A percentile compares a stretch with the other conserved stretches of the same genome.
phyloP scores from a whole-genome alignment of 2,113 vertebrate species.

The Halichoerus grypus region DNA sequence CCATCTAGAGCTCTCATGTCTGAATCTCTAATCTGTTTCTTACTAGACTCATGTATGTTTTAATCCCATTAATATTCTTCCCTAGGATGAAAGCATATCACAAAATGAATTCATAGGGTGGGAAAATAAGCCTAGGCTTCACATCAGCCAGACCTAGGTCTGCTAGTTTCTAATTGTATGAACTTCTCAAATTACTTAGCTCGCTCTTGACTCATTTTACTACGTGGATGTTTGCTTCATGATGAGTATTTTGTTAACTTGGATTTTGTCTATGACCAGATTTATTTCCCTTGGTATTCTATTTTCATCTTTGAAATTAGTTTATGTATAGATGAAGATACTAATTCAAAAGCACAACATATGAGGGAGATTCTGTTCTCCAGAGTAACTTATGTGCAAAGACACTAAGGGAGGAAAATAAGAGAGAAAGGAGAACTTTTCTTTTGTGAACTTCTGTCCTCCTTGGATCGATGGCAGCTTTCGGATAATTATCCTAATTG shows the following conservation, averaged over 20 bases:
- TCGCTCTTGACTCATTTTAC: not conserved
- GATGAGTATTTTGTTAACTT: constrained; percentile 22
- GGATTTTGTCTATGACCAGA: not conserved
- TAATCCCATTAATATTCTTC: not conserved
- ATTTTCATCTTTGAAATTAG: constrained; percentile 52
- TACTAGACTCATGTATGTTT: not conserved
- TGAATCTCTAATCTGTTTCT: not conserved
- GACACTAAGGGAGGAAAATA: not conserved
- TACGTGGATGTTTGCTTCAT: not conserved
- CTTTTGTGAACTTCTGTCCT: not conserved
- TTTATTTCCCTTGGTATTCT: not conserved
- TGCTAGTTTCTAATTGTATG: not conserved
- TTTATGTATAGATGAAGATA: not conserved
- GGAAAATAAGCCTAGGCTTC: not conserved
- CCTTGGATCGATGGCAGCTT: not conserved
- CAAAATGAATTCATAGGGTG: not conserved
- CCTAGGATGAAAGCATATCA: not conserved
- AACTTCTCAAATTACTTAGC: not conserved
- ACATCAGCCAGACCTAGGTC: not conserved
- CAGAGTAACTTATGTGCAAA: not conserved
- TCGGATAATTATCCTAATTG: not conserved
- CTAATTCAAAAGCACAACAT: not conserved
- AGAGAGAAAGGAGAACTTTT: not conserved
- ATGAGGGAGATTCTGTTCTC: not conserved
- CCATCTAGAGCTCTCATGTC: not conserved